A percentile compares a stretch with the other conserved stretches of the same genome.
Evolutionary conservation across 2,113 vertebrate genomes (phyloP).

Genomic region (Halichoerus grypus): DNA sequence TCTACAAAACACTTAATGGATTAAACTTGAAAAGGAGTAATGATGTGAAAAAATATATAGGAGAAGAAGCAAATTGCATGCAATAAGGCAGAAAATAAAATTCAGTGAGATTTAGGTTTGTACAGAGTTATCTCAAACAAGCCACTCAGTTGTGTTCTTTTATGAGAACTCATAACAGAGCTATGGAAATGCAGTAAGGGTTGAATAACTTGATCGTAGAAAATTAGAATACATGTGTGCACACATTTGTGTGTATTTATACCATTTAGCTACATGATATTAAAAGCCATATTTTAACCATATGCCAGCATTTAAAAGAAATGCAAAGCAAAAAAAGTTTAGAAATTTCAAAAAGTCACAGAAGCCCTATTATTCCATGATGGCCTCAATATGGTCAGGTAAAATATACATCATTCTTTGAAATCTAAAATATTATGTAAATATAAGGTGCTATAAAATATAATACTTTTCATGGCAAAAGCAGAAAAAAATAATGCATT

Average conservation of each 20-base stretch:
- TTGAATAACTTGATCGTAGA: background rate
- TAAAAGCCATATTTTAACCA: conserved; percentile 33
- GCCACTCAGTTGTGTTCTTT: background rate
- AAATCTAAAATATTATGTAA: conserved; percentile 56
- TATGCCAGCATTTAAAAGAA: conserved; percentile 40
- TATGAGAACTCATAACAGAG: background rate
- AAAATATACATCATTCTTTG: conserved; percentile 16
- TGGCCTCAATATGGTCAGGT: background rate
- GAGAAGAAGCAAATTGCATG: conserved; percentile 76
- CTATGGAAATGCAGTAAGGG: background rate
- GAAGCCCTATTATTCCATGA: background rate
- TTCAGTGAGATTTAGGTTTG: conserved; percentile 72
- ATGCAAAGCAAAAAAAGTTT: background rate
- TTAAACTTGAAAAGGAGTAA: conserved; percentile 84
- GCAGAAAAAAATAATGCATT: conserved; percentile 54
- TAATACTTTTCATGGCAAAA: conserved; percentile 20
- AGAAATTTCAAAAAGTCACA: conserved; percentile 46
- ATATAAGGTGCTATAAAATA: background rate
- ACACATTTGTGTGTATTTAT: background rate
- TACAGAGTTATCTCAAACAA: conserved; percentile 51
- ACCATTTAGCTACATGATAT: conserved; percentile 21
- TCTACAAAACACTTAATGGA: conserved; percentile 77
- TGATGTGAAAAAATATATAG: conserved; percentile 82
- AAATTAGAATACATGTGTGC: conserved; percentile 36
- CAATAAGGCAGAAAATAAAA: conserved; percentile 86